phyloP scores from a whole-genome alignment of 2,888 invertebrate species.

The Margaritifera margaritifera region DNA sequence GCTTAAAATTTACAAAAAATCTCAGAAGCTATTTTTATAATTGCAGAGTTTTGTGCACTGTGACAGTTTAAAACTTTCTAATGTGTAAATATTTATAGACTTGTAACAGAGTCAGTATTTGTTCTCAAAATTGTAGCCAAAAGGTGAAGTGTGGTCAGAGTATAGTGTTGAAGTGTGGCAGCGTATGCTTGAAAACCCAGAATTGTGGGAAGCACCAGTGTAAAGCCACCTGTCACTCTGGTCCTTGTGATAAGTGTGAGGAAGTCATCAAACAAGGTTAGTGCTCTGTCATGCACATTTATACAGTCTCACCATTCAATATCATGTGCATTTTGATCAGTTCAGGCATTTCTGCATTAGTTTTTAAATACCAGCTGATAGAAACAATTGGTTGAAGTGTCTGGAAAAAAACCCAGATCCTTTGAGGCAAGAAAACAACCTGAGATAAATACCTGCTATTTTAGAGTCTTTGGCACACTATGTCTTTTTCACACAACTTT shows the following conservation, averaged over 20 bases:
- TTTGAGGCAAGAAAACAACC: too few species aligned
- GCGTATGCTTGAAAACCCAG: slow-evolving; percentile 82
- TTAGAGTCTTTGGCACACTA: too few species aligned
- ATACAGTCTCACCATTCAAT: neutral
- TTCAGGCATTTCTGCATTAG: too few species aligned
- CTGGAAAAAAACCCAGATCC: too few species aligned
- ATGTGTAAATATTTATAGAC: neutral
- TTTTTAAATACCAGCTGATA: too few species aligned
- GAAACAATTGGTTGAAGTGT: too few species aligned
- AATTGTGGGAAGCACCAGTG: slow-evolving; percentile 88
- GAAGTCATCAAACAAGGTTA: slow-evolving; percentile 61
- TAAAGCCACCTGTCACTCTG: slow-evolving; percentile 83
- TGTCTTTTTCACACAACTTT: too few species aligned
- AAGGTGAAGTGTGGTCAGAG: slow-evolving; percentile 60
- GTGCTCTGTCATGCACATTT: slow-evolving; percentile 6
- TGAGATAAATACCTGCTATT: too few species aligned
- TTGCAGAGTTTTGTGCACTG: too few species aligned
- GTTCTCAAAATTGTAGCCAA: slow-evolving; percentile 38
- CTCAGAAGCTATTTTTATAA: too few species aligned
- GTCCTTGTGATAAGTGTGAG: slow-evolving; percentile 83
- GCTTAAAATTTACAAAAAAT: too few species aligned
- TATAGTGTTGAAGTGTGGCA: slow-evolving; percentile 81
- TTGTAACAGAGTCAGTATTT: neutral
- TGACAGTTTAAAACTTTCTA: too few species aligned
- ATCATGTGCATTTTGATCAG: neutral